phyloP scores from a whole-genome alignment of 2,113 vertebrate species.

The Xiphias gladius region DNA sequence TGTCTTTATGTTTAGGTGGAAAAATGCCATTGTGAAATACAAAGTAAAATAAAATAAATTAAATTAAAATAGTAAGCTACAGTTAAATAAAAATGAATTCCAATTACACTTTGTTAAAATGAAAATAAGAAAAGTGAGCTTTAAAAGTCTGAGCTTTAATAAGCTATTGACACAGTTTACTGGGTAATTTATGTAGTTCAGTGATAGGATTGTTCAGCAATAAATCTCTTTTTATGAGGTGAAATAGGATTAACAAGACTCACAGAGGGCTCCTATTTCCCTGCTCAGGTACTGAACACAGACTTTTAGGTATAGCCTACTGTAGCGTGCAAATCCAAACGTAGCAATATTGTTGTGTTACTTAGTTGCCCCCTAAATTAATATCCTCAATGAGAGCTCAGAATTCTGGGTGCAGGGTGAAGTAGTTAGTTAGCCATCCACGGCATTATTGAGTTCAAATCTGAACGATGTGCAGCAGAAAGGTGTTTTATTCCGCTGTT shows the following conservation, averaged over 20 bases:
- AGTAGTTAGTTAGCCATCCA: slow-evolving; percentile 56
- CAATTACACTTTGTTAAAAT: neutral
- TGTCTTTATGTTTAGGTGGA: too few relatives aligned
- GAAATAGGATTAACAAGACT: slow-evolving; percentile 58
- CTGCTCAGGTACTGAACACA: slow-evolving; percentile 64
- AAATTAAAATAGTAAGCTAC: too few relatives aligned
- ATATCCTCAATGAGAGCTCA: slow-evolving; percentile 21
- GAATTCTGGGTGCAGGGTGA: neutral
- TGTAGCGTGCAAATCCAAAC: slow-evolving; percentile 64
- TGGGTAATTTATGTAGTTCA: slow-evolving; percentile 12
- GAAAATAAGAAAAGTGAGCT: too few relatives aligned
- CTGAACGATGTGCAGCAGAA: slow-evolving; percentile 69
- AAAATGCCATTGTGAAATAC: neutral
- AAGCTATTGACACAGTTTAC: too few relatives aligned
- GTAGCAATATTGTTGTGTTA: slow-evolving; percentile 66
- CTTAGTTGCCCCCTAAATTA: slow-evolving; percentile 65
- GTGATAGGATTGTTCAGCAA: slow-evolving; percentile 29
- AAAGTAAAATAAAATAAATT: neutral
- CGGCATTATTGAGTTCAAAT: slow-evolving; percentile 72
- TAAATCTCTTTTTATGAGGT: slow-evolving; percentile 63
- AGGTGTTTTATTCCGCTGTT: slow-evolving; percentile 87
- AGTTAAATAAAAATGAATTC: neutral
- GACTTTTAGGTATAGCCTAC: slow-evolving; percentile 31
- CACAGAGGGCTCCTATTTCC: slow-evolving; percentile 28
- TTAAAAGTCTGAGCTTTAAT: too few relatives aligned